Conservation (phyloP, 2,113 vertebrate genomes). For the Coracopsis vasa region DNA sequence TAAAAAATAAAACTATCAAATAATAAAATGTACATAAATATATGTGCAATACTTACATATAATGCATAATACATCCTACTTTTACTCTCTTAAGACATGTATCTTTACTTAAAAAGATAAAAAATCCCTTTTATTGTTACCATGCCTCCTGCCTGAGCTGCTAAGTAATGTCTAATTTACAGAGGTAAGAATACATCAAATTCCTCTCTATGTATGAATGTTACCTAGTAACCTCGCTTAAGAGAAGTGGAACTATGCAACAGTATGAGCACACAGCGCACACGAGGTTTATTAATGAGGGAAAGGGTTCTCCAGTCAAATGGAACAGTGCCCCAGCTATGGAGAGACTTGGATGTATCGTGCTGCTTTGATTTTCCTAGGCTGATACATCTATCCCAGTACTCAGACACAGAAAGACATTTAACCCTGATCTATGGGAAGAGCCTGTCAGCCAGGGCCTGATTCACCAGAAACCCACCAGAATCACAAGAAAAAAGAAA, state of each 20-base stretch:
- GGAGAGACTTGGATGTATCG: rapidly evolving
- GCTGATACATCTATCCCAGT: not conserved
- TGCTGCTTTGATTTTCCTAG: not conserved
- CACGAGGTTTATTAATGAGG: not conserved
- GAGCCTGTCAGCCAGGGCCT: not conserved
- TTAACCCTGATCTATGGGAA: not conserved
- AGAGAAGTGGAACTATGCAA: not conserved
- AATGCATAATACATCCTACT: not conserved
- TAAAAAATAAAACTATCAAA: not conserved
- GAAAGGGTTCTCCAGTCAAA: not conserved
- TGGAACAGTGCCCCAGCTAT: not conserved
- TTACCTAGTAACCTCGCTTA: not conserved
- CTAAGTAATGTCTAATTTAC: not conserved
- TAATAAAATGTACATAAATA: not conserved
- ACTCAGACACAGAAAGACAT: not conserved
- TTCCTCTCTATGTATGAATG: not conserved
- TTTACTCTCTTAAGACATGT: not conserved
- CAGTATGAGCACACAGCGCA: rapidly evolving
- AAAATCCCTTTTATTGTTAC: not conserved
- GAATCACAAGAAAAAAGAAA: not conserved
- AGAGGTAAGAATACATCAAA: not conserved
- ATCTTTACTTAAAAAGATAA: not conserved
- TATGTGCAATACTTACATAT: not conserved
- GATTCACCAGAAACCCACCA: not conserved
- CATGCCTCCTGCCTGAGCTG: not conserved